Percentiles rank a stretch among this genome's conserved stretches.
These are phyloP conservation scores for Baccha elongata DNA, from an alignment of 2,888 invertebrate species.

Conservation along the genomic window DNA sequence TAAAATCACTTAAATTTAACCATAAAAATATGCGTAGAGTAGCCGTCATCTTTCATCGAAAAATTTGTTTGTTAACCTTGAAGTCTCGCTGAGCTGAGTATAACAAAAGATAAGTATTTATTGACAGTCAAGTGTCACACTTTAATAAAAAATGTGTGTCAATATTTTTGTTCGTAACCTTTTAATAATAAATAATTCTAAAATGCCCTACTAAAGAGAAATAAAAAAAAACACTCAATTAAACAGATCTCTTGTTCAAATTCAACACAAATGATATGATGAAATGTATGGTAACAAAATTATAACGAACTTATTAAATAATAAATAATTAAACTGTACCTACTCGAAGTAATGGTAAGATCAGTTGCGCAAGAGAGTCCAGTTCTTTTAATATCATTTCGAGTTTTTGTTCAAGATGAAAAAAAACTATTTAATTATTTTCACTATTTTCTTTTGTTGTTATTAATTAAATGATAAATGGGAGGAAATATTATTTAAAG, in stretches of 20 bases:
- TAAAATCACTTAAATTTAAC: constrained; percentile 8
- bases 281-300: not conserved
- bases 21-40: not conserved
- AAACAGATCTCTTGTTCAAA: not conserved
- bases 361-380: constrained; percentile 48
- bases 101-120: not conserved
- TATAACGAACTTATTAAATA: constrained; percentile 24
- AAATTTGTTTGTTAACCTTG: constrained; percentile 6
- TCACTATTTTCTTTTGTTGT: not conserved
- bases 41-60: not conserved
- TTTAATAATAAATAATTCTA: not conserved
- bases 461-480: not conserved
- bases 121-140: not conserved
- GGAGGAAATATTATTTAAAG: not conserved
- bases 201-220: not conserved
- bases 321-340: constrained; percentile 12
- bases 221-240: not conserved
- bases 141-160: not conserved
- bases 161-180: not conserved
- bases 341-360: not conserved
- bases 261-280: not conserved
- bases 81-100: not conserved
- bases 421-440: not conserved
- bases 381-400: constrained; percentile 19
- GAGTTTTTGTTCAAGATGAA: not conserved